These are phyloP conservation scores for Keiferia lycopersicella DNA, from an alignment of 2,888 invertebrate genomes.

Conservation along the genomic window DNA sequence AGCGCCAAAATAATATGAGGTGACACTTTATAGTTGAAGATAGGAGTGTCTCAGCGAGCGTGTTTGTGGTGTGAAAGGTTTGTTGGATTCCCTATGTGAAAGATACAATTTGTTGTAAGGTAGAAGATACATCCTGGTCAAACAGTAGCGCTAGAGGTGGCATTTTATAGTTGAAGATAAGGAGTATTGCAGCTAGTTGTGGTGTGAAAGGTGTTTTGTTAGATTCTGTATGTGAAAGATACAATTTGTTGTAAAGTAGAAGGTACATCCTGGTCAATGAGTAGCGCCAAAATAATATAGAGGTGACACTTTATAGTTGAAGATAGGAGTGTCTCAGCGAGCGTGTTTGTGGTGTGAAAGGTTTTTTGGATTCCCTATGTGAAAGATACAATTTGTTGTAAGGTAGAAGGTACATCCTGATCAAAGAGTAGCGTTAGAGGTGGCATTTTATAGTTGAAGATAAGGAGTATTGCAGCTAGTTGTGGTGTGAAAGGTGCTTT, in stretches of 20 bases:
- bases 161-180: too few relatives aligned
- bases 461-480: neutral
- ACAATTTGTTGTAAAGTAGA: conserved; percentile 25
- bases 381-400: too few relatives aligned
- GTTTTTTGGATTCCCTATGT: neutral
- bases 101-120: neutral
- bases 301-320: conserved; percentile 23
- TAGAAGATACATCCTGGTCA: too few relatives aligned
- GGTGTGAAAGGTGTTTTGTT: neutral
- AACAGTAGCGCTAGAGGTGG: too few relatives aligned
- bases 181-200: neutral
- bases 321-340: conserved; percentile 2
- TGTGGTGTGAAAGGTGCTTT: neutral
- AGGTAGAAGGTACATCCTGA: conserved; percentile 30
- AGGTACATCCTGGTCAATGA: conserved; percentile 42
- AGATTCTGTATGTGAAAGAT: neutral
- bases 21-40: conserved; percentile 15
- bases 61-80: neutral
- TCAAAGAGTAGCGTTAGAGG: conserved; percentile 38
- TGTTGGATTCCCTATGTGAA: neutral
- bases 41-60: neutral
- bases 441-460: conserved; percentile 24
- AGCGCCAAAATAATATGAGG: conserved; percentile 32
- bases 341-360: neutral
- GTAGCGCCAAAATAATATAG: conserved; percentile 33